These are phyloP conservation scores for Clusia tigrina DNA, from an alignment of 2,888 invertebrate species.

Conservation along the genomic window DNA sequence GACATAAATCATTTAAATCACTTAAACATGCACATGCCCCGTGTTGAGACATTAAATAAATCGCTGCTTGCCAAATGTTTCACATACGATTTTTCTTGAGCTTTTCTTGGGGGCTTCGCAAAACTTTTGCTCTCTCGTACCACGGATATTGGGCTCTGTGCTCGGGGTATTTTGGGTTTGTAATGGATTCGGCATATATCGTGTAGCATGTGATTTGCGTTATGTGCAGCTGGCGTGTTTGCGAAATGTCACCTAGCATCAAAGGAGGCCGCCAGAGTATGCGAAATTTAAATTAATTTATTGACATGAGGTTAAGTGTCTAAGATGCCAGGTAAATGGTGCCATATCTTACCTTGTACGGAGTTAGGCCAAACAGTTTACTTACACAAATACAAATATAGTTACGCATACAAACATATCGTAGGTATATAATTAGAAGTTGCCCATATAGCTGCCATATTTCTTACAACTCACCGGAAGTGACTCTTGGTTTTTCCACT, in stretches of 20 bases:
- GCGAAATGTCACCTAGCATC: conserved; percentile 44
- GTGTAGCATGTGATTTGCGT: conserved; percentile 44
- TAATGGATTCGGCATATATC: background rate
- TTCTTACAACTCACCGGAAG: conserved; percentile 49
- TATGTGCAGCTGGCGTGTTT: conserved; percentile 52
- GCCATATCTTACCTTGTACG: background rate
- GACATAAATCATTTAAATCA: conserved; percentile 65
- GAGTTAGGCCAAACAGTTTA: background rate
- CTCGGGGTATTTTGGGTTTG: conserved; percentile 11
- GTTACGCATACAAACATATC: no score
- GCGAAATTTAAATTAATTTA: background rate
- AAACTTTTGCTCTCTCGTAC: background rate
- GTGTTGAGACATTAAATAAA: conserved; percentile 62
- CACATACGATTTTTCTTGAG: conserved; percentile 43
- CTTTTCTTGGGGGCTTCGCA: conserved; percentile 1
- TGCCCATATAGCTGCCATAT: no score
- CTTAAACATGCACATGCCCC: conserved; percentile 60
- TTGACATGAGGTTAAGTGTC: background rate
- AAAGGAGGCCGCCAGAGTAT: background rate
- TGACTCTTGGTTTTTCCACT: conserved; percentile 57
- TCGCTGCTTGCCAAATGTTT: conserved; percentile 63
- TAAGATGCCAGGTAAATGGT: background rate
- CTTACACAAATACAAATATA: no score
- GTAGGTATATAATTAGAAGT: no score
- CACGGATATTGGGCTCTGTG: background rate